phyloP scores from a whole-genome alignment of 1,140 invertebrate genomes.

The Euura lappo region DNA sequence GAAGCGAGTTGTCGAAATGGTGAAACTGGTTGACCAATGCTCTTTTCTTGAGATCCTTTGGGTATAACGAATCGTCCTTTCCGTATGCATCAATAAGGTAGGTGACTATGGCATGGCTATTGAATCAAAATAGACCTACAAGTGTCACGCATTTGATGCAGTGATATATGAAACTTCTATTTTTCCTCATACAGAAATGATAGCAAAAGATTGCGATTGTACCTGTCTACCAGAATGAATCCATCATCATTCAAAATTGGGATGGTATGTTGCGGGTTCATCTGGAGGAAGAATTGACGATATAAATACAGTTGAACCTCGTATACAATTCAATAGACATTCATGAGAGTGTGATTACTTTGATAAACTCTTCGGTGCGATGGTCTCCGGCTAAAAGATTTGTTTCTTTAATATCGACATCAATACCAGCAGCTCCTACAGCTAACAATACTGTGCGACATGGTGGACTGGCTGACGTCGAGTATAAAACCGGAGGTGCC shows the following conservation, averaged over 20 bases:
- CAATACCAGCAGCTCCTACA: constrained; percentile 70
- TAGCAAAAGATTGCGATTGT: constrained; percentile 11
- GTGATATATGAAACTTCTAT: neutral
- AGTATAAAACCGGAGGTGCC: neutral
- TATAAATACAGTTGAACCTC: neutral
- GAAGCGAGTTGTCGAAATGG: constrained; percentile 65
- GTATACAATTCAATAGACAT: neutral
- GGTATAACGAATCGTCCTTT: constrained; percentile 64
- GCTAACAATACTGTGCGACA: constrained; percentile 68
- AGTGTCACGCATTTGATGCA: neutral
- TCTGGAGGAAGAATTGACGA: constrained; percentile 50
- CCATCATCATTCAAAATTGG: constrained; percentile 74
- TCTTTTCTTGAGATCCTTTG: constrained; percentile 63
- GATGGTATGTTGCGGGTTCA: constrained; percentile 74
- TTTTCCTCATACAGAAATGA: neutral
- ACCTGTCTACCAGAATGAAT: constrained; percentile 71
- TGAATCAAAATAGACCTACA: constrained; percentile 48
- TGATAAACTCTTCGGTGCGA: constrained; percentile 72
- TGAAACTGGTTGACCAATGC: constrained; percentile 64
- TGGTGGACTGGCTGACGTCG: constrained; percentile 43
- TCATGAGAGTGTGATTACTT: constrained; percentile 61
- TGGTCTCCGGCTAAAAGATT: constrained; percentile 73
- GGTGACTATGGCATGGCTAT: constrained; percentile 67
- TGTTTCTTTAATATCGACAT: constrained; percentile 69
- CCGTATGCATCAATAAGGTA: constrained; percentile 68